Percentiles rank a stretch among this genome's conserved stretches.
Conservation (phyloP, 2,888 invertebrate genomes). For the Corbicula japonica region DNA sequence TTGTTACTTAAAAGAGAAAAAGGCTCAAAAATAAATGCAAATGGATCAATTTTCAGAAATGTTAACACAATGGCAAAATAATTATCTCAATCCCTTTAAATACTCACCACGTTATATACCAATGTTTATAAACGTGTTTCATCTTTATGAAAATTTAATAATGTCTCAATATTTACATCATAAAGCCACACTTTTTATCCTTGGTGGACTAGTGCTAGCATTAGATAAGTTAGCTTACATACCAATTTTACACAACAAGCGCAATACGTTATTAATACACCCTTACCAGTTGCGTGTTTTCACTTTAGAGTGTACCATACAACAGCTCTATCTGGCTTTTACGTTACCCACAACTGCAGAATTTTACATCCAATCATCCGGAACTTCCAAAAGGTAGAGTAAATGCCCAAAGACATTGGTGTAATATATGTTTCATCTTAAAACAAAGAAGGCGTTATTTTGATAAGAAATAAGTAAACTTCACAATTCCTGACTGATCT, state of each 20-base stretch:
- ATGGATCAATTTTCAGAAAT: too few species aligned
- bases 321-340: conserved; percentile 54
- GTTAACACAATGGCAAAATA: neutral
- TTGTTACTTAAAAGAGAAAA: too few species aligned
- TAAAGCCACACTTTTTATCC: neutral
- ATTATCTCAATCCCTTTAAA: neutral
- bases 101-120: neutral
- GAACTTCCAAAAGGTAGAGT: conserved; percentile 67
- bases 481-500: too few species aligned
- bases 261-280: too few species aligned
- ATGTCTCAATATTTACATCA: neutral
- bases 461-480: too few species aligned
- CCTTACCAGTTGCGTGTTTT: too few species aligned
- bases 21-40: too few species aligned
- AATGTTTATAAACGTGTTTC: neutral
- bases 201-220: neutral
- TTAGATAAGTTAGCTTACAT: too few species aligned
- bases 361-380: conserved; percentile 43
- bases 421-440: too few species aligned
- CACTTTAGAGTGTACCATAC: conserved; percentile 65
- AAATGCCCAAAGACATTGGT: too few species aligned
- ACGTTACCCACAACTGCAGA: conserved; percentile 63
- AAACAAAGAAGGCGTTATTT: too few species aligned
- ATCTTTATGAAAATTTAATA: conserved; percentile 38
- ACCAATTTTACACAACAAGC: too few species aligned